A percentile compares a stretch with the other conserved stretches of the same genome.
Evolutionary conservation across 92 coral and sea anemone species (phyloP).

Genomic region (Bergia puertoricense): DNA sequence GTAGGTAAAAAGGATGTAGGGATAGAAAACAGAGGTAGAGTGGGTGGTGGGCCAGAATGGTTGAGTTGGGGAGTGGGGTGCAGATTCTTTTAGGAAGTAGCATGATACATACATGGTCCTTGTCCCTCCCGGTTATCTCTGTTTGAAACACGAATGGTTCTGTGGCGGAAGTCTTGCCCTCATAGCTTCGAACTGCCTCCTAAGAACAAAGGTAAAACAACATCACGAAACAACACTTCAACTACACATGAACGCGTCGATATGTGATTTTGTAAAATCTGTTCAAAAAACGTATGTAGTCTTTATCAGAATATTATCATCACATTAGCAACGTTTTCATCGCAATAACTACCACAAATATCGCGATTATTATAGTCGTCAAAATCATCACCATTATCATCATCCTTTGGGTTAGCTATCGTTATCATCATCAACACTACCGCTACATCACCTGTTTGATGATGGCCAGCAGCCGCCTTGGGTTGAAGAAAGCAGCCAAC

Average conservation of each 20-base stretch:
- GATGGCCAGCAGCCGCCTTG: constrained; percentile 87
- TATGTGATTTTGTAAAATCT: neutral
- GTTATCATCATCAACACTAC: neutral
- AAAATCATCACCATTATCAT: neutral
- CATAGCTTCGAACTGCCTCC: constrained; percentile 92
- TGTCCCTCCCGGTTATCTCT: constrained; percentile 98
- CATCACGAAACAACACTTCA: neutral
- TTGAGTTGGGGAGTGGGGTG: neutral
- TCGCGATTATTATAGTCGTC: neutral
- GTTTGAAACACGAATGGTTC: constrained; percentile 96
- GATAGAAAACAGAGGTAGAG: neutral
- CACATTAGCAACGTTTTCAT: too few relatives aligned
- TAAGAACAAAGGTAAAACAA: neutral
- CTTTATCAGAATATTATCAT: neutral
- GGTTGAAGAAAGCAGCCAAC: constrained; percentile 97
- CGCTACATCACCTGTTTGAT: constrained; percentile 76
- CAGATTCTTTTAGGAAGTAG: neutral
- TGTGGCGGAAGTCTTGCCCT: constrained; percentile 74
- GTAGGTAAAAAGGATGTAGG: too few relatives aligned
- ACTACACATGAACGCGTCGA: neutral
- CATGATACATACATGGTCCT: constrained; percentile 85
- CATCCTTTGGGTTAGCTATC: neutral
- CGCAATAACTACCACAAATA: neutral
- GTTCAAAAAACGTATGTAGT: neutral
- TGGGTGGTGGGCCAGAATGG: neutral